phyloP scores from a whole-genome alignment of 2,113 vertebrate genomes.

The Microtus oregoni region DNA sequence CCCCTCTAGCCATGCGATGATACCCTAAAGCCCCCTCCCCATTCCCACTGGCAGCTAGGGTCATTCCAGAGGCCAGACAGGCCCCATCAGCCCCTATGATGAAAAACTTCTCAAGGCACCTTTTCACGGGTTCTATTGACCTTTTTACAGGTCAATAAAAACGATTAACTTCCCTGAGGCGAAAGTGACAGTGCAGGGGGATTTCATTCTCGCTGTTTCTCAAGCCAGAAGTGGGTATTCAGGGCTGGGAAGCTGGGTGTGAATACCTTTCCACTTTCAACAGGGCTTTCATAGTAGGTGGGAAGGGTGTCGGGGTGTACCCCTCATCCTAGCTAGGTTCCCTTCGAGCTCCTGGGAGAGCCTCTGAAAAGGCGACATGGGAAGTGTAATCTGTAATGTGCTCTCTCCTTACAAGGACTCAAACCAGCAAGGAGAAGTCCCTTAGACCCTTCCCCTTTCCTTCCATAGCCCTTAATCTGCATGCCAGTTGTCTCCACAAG shows the following conservation, averaged over 20 bases:
- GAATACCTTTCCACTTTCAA: neutral
- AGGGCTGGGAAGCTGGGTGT: neutral
- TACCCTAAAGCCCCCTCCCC: no score
- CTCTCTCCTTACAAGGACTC: neutral
- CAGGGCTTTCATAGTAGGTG: neutral
- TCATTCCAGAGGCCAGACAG: no score
- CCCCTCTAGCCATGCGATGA: neutral
- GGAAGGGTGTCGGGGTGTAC: accelerated
- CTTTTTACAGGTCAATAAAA: slow-evolving; percentile 58
- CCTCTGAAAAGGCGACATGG: neutral
- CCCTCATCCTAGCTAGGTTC: neutral
- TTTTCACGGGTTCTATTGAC: slow-evolving; percentile 14
- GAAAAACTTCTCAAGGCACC: neutral
- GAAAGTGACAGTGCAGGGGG: neutral
- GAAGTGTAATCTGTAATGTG: neutral
- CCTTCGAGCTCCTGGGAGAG: neutral
- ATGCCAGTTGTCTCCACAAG: neutral
- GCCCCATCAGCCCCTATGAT: neutral
- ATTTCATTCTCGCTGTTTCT: neutral
- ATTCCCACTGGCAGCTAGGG: neutral
- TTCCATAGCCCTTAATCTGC: neutral
- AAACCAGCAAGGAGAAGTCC: accelerated
- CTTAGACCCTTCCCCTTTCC: accelerated
- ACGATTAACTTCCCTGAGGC: slow-evolving; percentile 25
- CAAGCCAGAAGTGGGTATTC: neutral